Conservation (phyloP, 2,888 invertebrate genomes). For the Ophion ellenae region DNA sequence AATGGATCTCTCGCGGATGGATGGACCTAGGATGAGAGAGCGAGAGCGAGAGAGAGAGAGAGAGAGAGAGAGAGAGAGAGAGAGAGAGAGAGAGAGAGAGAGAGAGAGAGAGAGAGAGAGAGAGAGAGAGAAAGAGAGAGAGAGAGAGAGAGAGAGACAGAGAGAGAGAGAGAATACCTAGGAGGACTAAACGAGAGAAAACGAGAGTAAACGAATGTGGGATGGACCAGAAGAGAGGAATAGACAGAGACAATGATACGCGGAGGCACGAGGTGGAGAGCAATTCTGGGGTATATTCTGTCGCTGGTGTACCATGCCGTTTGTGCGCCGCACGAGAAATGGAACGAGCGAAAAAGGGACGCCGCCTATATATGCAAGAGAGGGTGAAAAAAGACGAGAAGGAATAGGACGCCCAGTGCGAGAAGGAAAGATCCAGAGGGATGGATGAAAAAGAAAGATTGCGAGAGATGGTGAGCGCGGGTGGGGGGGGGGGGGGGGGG, state of each 20-base stretch:
- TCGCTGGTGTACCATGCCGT: conserved; percentile 48
- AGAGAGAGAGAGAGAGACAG: conserved; percentile 45
- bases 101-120: conserved; percentile 35
- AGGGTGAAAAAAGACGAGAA: conserved; percentile 36
- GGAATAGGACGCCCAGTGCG: conserved; percentile 63
- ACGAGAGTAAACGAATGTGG: conserved; percentile 28
- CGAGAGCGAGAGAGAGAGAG: conserved; percentile 31
- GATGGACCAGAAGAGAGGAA: conserved; percentile 34
- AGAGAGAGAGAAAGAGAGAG: conserved; percentile 32
- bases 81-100: conserved; percentile 46
- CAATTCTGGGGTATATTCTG: conserved; percentile 57
- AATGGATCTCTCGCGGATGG: conserved; percentile 68
- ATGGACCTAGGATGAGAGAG: conserved; percentile 59
- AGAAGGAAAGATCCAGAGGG: conserved; percentile 48
- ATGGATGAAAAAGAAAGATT: conserved; percentile 66
- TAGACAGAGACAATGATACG: conserved; percentile 56
- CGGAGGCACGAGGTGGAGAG: conserved; percentile 54
- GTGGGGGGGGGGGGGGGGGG: conserved; percentile 43
- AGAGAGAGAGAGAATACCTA: conserved; percentile 50
- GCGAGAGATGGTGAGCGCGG: conserved; percentile 63
- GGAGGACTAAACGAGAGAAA: conserved; percentile 61
- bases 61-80: conserved; percentile 31
- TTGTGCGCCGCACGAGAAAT: conserved; percentile 49
- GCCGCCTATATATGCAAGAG: conserved; percentile 32
- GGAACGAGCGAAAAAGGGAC: conserved; percentile 49